Base-by-base conservation (phyloP, 1,140 invertebrate species). In the Heliconius hermathena region DNA sequence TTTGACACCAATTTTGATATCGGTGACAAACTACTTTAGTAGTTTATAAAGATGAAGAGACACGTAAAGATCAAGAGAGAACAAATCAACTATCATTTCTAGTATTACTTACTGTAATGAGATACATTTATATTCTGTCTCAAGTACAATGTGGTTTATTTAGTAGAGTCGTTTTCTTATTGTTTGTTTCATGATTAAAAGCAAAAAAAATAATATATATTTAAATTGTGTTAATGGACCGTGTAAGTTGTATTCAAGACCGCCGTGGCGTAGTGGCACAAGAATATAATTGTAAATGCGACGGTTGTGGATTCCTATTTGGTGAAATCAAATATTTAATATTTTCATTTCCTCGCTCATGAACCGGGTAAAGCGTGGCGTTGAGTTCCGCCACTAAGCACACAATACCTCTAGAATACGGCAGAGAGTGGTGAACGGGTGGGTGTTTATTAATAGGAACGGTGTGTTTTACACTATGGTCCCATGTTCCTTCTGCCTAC, bases 171-270 rank as follows among this genome's bases (percentile, higher is more conserved):
- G 13, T 66, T 26, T 16, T 66, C 60, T 60, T 57, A 74, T 52
- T 18, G 54, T 33, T 74, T 29, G n/a, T 54, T 36, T 41, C 13
- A 75, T 82, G 78, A 80, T 80, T 82, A 74, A 77, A 74, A 60
- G n/a, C n/a, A 75, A 75, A 66, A 75, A 75, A 76, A 77, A 60
- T 66, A 66, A 66, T 66, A 26, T 16, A 66, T 29, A 66, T 22
- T 66, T 66, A 66, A 66, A 66, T 66, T 16, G 60, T 66, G 8
- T 11, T 66, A 66, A 26, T 66, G n/a, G n/a, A 29, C 22, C 11
- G 26, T 66, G 11, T 26, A 66, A 66, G 9, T 29, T 66, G 60
- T 66, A 26, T 29, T 6, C 41, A 11, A 46, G 0, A 2, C 41
- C 13, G 4, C 1, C 11, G 41, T 16, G 41, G 13, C 41, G 41